Conservation (phyloP, 2,888 invertebrate genomes). For the Icerya purchasi region DNA sequence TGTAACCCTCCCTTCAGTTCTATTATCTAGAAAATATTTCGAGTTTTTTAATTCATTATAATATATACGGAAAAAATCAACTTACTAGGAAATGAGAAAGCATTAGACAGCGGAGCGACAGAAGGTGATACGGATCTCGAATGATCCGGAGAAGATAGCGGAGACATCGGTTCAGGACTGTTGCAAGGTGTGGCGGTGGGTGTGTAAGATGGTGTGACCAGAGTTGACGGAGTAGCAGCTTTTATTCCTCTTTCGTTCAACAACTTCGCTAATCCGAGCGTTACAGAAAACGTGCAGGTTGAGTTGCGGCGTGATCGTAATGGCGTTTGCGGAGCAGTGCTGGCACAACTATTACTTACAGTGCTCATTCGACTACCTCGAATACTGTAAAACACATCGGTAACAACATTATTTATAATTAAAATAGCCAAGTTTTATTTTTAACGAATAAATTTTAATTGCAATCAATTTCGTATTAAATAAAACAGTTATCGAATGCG, state of each 20-base stretch:
- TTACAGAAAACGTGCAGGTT: constrained; percentile 55
- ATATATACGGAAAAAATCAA: too few relatives aligned
- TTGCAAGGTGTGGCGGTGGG: constrained; percentile 77
- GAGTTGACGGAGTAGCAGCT: constrained; percentile 44
- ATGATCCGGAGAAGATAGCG: constrained; percentile 31
- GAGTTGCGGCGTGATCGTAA: constrained; percentile 51
- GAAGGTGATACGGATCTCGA: constrained; percentile 35
- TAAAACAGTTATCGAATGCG: too few relatives aligned
- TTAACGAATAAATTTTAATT: too few relatives aligned
- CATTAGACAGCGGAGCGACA: constrained; percentile 29
- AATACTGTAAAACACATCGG: too few relatives aligned
- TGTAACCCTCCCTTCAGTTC: too few relatives aligned
- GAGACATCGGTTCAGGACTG: constrained; percentile 33
- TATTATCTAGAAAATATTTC: too few relatives aligned
- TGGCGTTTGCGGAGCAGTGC: constrained; percentile 25
- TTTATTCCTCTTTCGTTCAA: constrained; percentile 55
- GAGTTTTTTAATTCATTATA: too few relatives aligned
- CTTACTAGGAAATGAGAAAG: constrained; percentile 33
- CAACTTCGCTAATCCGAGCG: constrained; percentile 49
- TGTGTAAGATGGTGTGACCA: constrained; percentile 43
- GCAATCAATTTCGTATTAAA: too few relatives aligned
- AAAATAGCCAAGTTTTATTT: too few relatives aligned
- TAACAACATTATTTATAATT: too few relatives aligned
- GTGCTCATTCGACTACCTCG: constrained; percentile 44
- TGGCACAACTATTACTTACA: constrained; percentile 28